Evolutionary conservation across 2,113 vertebrate species (phyloP).

Genomic region (Amphiprion percula): DNA sequence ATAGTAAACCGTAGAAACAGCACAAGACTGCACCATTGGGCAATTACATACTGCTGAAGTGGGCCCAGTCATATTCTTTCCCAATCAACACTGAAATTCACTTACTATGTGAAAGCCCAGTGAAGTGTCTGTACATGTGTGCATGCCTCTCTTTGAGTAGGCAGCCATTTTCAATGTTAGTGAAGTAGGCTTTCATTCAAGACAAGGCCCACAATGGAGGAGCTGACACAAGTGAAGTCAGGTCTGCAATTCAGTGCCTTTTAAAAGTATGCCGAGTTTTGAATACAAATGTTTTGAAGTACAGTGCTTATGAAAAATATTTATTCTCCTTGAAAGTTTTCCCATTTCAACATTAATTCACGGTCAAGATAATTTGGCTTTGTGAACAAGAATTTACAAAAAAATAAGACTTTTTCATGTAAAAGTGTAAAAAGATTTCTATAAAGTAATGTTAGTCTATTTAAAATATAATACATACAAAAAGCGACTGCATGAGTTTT

Average conservation of each 20-base stretch:
- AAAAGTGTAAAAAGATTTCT: too few relatives aligned
- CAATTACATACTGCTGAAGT: conserved; percentile 17
- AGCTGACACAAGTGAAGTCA: not conserved
- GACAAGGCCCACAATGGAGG: not conserved
- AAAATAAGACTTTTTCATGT: too few relatives aligned
- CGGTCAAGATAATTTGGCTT: too few relatives aligned
- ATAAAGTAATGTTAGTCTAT: too few relatives aligned
- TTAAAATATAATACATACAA: too few relatives aligned
- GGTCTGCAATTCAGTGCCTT: not conserved
- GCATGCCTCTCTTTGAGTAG: not conserved
- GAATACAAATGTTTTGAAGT: too few relatives aligned
- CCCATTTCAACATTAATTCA: too few relatives aligned
- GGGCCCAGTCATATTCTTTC: conserved; percentile 23
- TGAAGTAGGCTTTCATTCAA: conserved; percentile 3
- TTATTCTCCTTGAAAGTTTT: too few relatives aligned
- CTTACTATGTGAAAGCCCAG: not conserved
- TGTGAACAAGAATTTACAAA: too few relatives aligned
- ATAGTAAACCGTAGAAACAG: not conserved
- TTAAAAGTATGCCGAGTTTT: not conserved
- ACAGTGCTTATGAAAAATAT: too few relatives aligned
- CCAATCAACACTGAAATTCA: conserved; percentile 8
- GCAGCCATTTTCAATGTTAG: not conserved
- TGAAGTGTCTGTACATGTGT: not conserved
- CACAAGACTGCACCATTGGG: conserved; percentile 13
- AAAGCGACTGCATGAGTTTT: too few relatives aligned